phyloP scores from a whole-genome alignment of 2,888 invertebrate species.

The Leptinotarsa juncta region DNA sequence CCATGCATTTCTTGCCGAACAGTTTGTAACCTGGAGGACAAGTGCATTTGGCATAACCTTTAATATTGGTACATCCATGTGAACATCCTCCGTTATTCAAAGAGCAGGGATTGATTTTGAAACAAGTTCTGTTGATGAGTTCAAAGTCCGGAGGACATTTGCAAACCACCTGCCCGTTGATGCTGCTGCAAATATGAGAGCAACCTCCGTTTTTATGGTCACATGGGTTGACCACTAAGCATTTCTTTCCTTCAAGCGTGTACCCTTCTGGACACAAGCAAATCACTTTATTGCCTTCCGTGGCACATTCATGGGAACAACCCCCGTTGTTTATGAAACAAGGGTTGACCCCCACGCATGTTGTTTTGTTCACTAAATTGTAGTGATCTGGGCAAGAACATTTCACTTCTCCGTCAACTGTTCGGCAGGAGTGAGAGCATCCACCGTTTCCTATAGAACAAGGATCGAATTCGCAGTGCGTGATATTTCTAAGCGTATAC shows the following conservation, averaged over 20 bases:
- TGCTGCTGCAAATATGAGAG: conserved; percentile 68
- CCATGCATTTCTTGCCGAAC: conserved; percentile 62
- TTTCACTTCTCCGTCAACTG: conserved; percentile 57
- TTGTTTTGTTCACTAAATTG: conserved; percentile 50
- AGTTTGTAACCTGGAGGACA: conserved; percentile 59
- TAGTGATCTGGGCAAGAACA: conserved; percentile 68
- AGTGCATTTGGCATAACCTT: conserved; percentile 69
- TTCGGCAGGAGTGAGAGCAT: conserved; percentile 62
- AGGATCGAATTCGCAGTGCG: conserved; percentile 68
- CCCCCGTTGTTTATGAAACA: conserved; percentile 68
- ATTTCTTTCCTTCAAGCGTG: conserved; percentile 54
- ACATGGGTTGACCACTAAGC: conserved; percentile 58
- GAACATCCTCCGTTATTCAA: conserved; percentile 67
- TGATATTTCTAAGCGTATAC: conserved; percentile 57
- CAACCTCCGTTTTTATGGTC: conserved; percentile 63
- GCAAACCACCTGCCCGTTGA: conserved; percentile 67
- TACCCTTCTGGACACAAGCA: conserved; percentile 68
- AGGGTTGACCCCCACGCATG: conserved; percentile 59
- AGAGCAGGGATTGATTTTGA: conserved; percentile 65
- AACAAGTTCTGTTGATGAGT: conserved; percentile 61
- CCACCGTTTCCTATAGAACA: conserved; percentile 62
- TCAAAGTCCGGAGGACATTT: conserved; percentile 63
- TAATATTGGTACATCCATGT: conserved; percentile 67
- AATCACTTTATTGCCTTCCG: conserved; percentile 41
- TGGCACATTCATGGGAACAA: conserved; percentile 70